Evolutionary conservation across 2,113 vertebrate species (phyloP), one percentile per base, ranked within the genome.

Genomic region (Sceloporus tristichus): DNA sequence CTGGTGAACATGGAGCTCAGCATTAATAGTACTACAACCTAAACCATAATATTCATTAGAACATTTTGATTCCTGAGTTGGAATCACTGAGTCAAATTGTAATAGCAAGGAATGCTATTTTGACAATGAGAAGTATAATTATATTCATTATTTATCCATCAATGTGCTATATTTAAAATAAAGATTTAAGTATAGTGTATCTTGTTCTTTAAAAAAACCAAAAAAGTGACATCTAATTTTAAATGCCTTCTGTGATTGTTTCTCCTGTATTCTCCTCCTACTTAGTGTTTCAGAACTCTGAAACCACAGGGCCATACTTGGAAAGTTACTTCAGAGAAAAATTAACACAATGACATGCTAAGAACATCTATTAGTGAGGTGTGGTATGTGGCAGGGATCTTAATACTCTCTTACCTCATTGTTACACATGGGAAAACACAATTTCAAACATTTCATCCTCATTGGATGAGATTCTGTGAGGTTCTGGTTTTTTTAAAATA

Each of bases 41-140:
- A 91, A 90, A 87, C 78, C 62, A 90, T 90, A 68, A 71, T 83
- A 87, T 84, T 88, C 77, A 88, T 94, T 89, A 94, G 89, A 79
- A 62, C 21, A 77, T 25, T 48, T 4, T 27, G 73, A 82, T 7
- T 84, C 59, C 68, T 86, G 79, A 89, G 83, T 83, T 54, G 86
- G 87, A 77, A 93, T 81, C 80, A 89, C 83, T 53, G 59, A 91
- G 18, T n/a, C 84, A 1, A 1, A 62, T 92, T 75, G 86, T 90
- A 65, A 42, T 86, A 91, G 89, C 1, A 0, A 85, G 48, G 75
- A 18, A 62, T 82, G 23, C 59, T 23, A 66, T 76, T 75, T 65
- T 21, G 56, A 7, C 48, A 93, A 91, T n/a, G 25, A 54, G 78
- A 27, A 92, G 89, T n/a, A 86, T 62, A 83, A 84, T 93, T 90